Base-by-base conservation (phyloP, 2,888 invertebrate genomes). In the Polylopha cassiicola region DNA sequence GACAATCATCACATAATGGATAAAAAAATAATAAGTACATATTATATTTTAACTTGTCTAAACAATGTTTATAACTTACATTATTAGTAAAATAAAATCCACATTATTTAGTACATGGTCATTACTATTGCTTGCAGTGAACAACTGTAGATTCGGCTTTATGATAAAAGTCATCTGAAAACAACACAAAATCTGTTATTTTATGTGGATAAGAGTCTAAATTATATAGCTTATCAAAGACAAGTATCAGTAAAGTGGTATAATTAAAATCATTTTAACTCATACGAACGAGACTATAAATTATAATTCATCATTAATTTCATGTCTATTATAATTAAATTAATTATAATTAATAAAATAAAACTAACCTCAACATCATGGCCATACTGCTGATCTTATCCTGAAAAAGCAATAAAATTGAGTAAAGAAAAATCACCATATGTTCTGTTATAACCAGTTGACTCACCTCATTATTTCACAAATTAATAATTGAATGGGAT, bases 201-300 rank as follows among this genome's bases (percentile, higher is more conserved):
- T n/a, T n/a, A n/a, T n/a, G n/a, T n/a, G n/a, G n/a, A n/a, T n/a
- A n/a, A n/a, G n/a, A n/a, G n/a, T n/a, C 4, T 8, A 4, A 6
- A 27, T 15, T n/a, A n/a, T 6, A 10, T 7, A 6, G 14, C 14
- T 7, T 6, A n/a, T n/a, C n/a, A n/a, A n/a, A n/a, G n/a, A n/a
- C 3, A 20, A 10, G 13, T 16, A 39, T 58, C 58, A 61, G 60
- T 53, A 28, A 46, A 41, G 55, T 53, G 73, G 73, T 73, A 70
- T 47, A 26, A 51, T 65, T 72, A 28, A 64, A 78, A 79, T 77
- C 78, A 79, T 47, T 34, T 32, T 51, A 45, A 39, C 58, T 79
- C 78, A 79, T 79, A 67, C 75, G 76, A 78, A 79, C 77, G 76
- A 79, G 79, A 78, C 79, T 67, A 67, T 55, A 59, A 50, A 49